Conservation (phyloP, 2,888 invertebrate species). For the Drosophila stalkeri region DNA sequence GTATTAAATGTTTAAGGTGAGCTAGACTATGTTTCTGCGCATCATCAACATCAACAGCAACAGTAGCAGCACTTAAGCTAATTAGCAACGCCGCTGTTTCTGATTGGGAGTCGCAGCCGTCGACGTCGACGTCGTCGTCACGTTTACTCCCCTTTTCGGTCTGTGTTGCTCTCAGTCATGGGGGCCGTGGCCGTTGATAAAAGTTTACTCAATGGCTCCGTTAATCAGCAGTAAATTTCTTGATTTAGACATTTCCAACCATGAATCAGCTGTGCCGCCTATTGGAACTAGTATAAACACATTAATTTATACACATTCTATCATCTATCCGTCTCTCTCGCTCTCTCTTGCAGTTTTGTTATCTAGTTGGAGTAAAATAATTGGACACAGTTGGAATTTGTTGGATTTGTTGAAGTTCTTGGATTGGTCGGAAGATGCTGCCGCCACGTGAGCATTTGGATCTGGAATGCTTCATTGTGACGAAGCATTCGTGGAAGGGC, state of each 20-base stretch:
- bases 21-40: slow-evolving; percentile 4
- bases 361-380: slow-evolving; percentile 45
- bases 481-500: slow-evolving; percentile 99
- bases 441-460: slow-evolving; percentile 94
- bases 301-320: neutral
- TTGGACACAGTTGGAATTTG: slow-evolving; percentile 29
- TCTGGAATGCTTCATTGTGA: slow-evolving; percentile 98
- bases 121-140: slow-evolving; percentile 57
- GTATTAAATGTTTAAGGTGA: slow-evolving; percentile 66
- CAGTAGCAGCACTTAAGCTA: slow-evolving; percentile 39
- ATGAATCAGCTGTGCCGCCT: slow-evolving; percentile 25
- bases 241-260: slow-evolving; percentile 2
- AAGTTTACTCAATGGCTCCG: slow-evolving; percentile 29
- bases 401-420: neutral
- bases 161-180: slow-evolving; percentile 60
- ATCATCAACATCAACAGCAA: neutral
- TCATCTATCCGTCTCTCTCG: neutral
- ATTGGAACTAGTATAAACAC: neutral
- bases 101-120: slow-evolving; percentile 46
- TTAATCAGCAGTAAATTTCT: slow-evolving; percentile 60
- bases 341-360: slow-evolving; percentile 40
- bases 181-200: slow-evolving; percentile 62
- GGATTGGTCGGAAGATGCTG: slow-evolving; percentile 68
- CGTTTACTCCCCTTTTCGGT: slow-evolving; percentile 73
- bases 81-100: slow-evolving; percentile 53